A percentile compares a stretch with the other conserved stretches of the same genome.
Conservation (phyloP, 2,113 vertebrate genomes). For the Cavia aperea region DNA sequence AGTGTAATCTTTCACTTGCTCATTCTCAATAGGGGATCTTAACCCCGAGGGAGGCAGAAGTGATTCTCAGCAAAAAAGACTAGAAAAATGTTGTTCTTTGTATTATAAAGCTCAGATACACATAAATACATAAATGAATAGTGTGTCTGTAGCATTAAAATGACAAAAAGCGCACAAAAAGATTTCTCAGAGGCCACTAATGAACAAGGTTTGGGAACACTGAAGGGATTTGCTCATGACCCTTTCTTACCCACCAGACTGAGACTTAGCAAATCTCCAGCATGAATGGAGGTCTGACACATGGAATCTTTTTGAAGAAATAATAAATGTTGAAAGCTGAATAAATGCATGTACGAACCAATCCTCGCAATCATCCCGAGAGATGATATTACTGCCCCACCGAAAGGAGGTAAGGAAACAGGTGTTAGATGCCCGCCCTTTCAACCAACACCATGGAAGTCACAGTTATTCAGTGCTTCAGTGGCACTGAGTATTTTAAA, state of each 20-base stretch:
- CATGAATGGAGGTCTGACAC: neutral
- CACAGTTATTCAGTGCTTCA: neutral
- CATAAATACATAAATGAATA: neutral
- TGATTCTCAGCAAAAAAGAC: neutral
- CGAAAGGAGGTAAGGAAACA: neutral
- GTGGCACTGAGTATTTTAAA: neutral
- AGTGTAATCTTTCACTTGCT: neutral
- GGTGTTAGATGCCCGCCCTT: neutral
- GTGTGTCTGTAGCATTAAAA: neutral
- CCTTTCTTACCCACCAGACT: neutral
- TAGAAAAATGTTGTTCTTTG: neutral
- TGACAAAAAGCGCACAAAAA: neutral
- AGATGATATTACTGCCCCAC: neutral
- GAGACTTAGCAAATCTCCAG: neutral
- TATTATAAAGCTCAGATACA: neutral
- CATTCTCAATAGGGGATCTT: neutral
- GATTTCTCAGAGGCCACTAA: neutral
- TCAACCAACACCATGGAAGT: neutral
- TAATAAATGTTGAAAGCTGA: slow-evolving; percentile 3
- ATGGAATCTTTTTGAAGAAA: neutral
- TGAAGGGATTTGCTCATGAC: neutral
- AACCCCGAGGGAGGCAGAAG: neutral
- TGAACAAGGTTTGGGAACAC: neutral
- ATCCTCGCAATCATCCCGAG: neutral
- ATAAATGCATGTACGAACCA: neutral